Conservation (phyloP, 92 coral and sea anemone species). For the Pocillopora meandrina region DNA sequence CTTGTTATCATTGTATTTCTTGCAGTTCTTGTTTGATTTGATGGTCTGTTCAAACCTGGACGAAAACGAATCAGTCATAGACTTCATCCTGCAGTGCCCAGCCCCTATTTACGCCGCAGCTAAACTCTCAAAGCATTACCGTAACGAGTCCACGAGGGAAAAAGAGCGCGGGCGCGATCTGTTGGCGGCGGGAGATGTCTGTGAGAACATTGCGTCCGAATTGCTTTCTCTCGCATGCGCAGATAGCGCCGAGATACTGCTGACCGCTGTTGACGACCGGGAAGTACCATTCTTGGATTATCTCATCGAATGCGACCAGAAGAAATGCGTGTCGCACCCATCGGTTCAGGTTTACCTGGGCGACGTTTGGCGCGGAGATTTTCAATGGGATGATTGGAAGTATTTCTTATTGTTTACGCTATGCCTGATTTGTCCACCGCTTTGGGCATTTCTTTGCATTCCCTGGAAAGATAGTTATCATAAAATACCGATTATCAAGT, state of each 20-base stretch:
- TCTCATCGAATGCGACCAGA: constrained; percentile 94
- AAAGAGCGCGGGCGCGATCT: constrained; percentile 96
- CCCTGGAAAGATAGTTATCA: constrained; percentile 96
- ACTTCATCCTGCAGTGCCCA: constrained; percentile 92
- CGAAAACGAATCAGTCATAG: constrained; percentile 83
- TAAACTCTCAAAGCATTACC: constrained; percentile 92
- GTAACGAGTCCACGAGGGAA: constrained; percentile 87
- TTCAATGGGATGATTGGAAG: constrained; percentile 95
- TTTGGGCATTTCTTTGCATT: constrained; percentile 92
- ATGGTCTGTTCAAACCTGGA: constrained; percentile 94
- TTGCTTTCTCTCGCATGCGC: constrained; percentile 94
- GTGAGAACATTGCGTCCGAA: constrained; percentile 91
- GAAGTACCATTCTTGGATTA: constrained; percentile 92
- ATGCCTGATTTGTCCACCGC: constrained; percentile 84
- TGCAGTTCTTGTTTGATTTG: constrained; percentile 89
- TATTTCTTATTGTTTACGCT: constrained; percentile 83
- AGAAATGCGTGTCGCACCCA: constrained; percentile 93
- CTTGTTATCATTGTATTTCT: constrained; percentile 11
- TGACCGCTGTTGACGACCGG: constrained; percentile 91
- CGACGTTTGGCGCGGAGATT: constrained; percentile 97
- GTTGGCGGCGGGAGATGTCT: constrained; percentile 90
- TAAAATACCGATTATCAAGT: constrained; percentile 93
- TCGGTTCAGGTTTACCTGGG: constrained; percentile 96
- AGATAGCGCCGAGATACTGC: constrained; percentile 81
- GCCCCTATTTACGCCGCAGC: constrained; percentile 98